phyloP scores from a whole-genome alignment of 2,888 invertebrate species.

The Tineola bisselliella region DNA sequence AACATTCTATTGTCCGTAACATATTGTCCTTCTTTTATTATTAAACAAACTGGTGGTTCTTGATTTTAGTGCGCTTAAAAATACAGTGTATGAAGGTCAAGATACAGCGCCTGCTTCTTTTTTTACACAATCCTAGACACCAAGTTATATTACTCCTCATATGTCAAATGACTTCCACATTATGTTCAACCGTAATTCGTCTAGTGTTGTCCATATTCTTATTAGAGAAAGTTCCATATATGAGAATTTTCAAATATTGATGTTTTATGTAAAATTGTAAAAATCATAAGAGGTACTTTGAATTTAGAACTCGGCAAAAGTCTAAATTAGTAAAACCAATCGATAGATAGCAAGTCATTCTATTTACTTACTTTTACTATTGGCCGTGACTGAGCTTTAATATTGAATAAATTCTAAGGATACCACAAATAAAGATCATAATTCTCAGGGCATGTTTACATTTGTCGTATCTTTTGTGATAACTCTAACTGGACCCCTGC shows the following conservation, averaged over 20 bases:
- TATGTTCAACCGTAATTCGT: too few species aligned
- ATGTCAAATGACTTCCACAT: too few species aligned
- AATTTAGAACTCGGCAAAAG: neutral
- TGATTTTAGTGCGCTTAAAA: too few species aligned
- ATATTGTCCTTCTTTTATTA: too few species aligned
- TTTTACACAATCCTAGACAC: too few species aligned
- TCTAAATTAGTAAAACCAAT: neutral
- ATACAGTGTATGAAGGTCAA: too few species aligned
- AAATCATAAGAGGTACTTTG: neutral
- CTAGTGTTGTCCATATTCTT: too few species aligned
- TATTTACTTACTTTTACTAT: constrained; percentile 6
- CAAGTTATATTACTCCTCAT: too few species aligned
- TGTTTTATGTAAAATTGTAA: neutral
- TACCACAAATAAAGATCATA: constrained; percentile 7
- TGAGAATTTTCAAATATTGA: neutral
- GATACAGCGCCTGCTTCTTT: too few species aligned
- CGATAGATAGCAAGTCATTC: constrained; percentile 1
- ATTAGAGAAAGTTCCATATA: neutral
- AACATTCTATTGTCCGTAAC: too few species aligned
- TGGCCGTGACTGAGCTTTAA: constrained; percentile 3
- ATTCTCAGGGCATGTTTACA: constrained; percentile 12
- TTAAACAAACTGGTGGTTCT: too few species aligned
- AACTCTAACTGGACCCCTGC: constrained; percentile 11
- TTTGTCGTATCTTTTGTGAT: constrained; percentile 11
- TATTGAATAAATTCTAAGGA: constrained; percentile 5